Percentiles rank a stretch among this genome's conserved stretches.
phyloP scores from a whole-genome alignment of 2,888 invertebrate species.

The Cataglyphis livida region DNA sequence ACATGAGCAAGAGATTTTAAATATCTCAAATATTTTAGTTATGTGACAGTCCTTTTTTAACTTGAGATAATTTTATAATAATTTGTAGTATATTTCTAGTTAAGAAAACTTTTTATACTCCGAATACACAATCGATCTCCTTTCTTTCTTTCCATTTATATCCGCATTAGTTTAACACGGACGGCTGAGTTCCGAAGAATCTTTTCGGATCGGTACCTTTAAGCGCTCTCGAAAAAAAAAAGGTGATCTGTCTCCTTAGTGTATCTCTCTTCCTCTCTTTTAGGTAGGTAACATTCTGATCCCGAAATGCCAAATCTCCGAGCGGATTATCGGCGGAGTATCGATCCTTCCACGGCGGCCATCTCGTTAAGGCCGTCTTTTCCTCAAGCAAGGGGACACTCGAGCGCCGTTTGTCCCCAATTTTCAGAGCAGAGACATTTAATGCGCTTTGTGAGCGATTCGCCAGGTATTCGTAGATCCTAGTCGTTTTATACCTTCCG shows the following conservation, averaged over 20 bases:
- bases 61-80: constrained; percentile 10
- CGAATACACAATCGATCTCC: constrained; percentile 9
- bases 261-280: constrained; percentile 1
- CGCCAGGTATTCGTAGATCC: constrained; percentile 53
- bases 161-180: background rate
- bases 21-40: constrained; percentile 2
- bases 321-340: constrained; percentile 53
- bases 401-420: constrained; percentile 63
- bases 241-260: constrained; percentile 35
- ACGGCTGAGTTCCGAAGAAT: background rate
- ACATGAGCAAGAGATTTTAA: background rate
- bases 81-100: constrained; percentile 4
- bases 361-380: constrained; percentile 49
- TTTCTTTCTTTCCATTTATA: constrained; percentile 14
- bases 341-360: constrained; percentile 38
- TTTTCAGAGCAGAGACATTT: constrained; percentile 65
- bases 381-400: constrained; percentile 46
- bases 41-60: background rate
- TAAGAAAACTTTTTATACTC: background rate
- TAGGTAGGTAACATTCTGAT: constrained; percentile 46
- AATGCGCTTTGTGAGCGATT: constrained; percentile 72
- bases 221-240: constrained; percentile 29
- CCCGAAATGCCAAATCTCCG: constrained; percentile 43
- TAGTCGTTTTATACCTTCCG: constrained; percentile 24
- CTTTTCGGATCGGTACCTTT: constrained; percentile 17